A percentile compares a stretch with the other conserved stretches of the same genome.
phyloP scores from a whole-genome alignment of 2,113 vertebrate species.

The Colossoma macropomum region DNA sequence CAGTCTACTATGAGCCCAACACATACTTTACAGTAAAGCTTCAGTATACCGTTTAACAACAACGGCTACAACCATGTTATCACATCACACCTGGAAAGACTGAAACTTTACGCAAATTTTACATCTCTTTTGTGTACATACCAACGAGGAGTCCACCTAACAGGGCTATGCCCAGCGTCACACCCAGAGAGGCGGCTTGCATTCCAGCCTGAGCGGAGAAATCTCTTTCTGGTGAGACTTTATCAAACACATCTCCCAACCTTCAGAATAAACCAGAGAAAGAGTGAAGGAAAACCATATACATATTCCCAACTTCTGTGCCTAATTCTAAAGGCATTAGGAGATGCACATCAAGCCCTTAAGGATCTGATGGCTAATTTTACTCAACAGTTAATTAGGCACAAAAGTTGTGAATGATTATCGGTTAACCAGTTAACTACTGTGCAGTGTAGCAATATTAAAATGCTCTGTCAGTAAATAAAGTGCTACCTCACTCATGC shows the following conservation, averaged over 20 bases:
- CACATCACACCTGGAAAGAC: neutral
- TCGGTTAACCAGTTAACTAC: no score
- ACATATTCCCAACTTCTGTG: neutral
- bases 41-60: neutral
- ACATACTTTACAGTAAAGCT: neutral
- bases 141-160: constrained; percentile 84
- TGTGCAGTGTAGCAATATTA: no score
- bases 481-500: no score
- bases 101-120: no score
- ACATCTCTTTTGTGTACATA: constrained; percentile 64
- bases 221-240: constrained; percentile 9
- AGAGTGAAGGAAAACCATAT: neutral
- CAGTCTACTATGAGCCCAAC: neutral
- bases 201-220: constrained; percentile 66
- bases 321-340: no score
- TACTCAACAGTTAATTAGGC: no score
- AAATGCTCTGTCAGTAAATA: no score
- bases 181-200: constrained; percentile 80
- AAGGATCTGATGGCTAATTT: no score
- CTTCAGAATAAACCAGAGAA: constrained; percentile 63
- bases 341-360: no score
- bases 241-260: constrained; percentile 75
- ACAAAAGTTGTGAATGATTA: no score
- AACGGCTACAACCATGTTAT: neutral
- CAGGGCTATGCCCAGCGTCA: constrained; percentile 82